Evolutionary conservation across 2,797 vertebrate genomes (phyloP).

Genomic region (Sebastes oblongus): DNA sequence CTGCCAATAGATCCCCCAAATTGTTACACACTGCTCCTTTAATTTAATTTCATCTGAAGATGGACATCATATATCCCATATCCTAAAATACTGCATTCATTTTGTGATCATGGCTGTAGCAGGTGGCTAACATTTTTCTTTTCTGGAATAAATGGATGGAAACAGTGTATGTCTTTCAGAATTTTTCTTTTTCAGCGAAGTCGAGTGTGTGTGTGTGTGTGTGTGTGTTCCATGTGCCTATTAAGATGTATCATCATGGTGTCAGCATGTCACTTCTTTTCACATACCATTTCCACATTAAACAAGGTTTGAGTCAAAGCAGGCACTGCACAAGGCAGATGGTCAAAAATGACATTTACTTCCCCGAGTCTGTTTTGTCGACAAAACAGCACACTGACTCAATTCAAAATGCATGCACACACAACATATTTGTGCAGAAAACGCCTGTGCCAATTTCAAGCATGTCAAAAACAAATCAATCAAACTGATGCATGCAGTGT

Average conservation of each 20-base stretch:
- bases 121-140: neutral
- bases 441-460: slow-evolving; percentile 18
- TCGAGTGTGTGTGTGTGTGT: neutral
- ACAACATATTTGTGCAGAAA: neutral
- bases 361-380: slow-evolving; percentile 20
- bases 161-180: neutral
- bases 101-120: neutral
- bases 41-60: neutral
- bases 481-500: neutral
- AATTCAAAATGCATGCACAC: slow-evolving; percentile 23
- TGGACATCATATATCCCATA: neutral
- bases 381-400: slow-evolving; percentile 6
- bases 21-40: too few species aligned
- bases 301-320: slow-evolving; percentile 44
- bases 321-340: slow-evolving; percentile 39
- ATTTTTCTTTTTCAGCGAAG: neutral
- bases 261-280: slow-evolving; percentile 35
- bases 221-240: slow-evolving; percentile 2
- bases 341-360: slow-evolving; percentile 54
- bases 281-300: slow-evolving; percentile 28
- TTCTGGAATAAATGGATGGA: neutral
- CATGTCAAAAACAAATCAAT: slow-evolving; percentile 33
- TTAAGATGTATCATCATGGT: slow-evolving; percentile 25
- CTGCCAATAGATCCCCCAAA: too few species aligned
- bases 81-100: neutral